A percentile compares a stretch with the other conserved stretches of the same genome.
These are phyloP conservation scores for Yasuhikotakia modesta DNA, from an alignment of 2,797 vertebrate genomes.

Conservation along the genomic window DNA sequence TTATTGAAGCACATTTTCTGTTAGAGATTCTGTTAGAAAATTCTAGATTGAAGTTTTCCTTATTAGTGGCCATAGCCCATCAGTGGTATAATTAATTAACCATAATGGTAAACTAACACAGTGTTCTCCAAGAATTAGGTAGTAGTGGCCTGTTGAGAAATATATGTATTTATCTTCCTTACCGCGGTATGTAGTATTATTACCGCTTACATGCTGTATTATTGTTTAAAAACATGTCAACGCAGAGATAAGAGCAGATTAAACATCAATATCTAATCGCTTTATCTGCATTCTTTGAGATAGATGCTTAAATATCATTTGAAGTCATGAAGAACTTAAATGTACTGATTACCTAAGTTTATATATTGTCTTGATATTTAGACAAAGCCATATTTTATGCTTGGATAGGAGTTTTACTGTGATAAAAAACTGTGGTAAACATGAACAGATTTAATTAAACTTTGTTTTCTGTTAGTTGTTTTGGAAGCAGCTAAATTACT, in stretches of 20 bases:
- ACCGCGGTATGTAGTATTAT: slow-evolving; percentile 5
- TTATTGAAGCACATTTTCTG: neutral
- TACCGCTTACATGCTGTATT: too few species aligned
- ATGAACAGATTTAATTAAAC: too few species aligned
- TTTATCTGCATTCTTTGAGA: slow-evolving; percentile 3
- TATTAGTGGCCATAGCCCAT: neutral
- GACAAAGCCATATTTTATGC: too few species aligned
- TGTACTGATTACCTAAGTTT: too few species aligned
- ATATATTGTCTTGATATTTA: too few species aligned
- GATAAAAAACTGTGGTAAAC: too few species aligned
- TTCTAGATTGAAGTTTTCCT: neutral
- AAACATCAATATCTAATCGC: slow-evolving; percentile 19
- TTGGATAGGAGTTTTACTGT: too few species aligned
- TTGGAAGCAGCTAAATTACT: too few species aligned
- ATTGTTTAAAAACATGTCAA: slow-evolving; percentile 1
- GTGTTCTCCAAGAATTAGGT: neutral
- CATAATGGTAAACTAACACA: slow-evolving; percentile 14
- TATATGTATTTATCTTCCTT: slow-evolving; percentile 15
- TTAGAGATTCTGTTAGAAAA: neutral
- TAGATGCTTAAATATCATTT: neutral
- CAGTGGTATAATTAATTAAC: slow-evolving; percentile 28
- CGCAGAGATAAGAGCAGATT: slow-evolving; percentile 32
- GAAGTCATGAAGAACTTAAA: too few species aligned
- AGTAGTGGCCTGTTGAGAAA: neutral
- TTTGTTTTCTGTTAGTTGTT: too few species aligned